Base-by-base conservation (phyloP, 2,888 invertebrate genomes). In the Sarcophaga carnaria region DNA sequence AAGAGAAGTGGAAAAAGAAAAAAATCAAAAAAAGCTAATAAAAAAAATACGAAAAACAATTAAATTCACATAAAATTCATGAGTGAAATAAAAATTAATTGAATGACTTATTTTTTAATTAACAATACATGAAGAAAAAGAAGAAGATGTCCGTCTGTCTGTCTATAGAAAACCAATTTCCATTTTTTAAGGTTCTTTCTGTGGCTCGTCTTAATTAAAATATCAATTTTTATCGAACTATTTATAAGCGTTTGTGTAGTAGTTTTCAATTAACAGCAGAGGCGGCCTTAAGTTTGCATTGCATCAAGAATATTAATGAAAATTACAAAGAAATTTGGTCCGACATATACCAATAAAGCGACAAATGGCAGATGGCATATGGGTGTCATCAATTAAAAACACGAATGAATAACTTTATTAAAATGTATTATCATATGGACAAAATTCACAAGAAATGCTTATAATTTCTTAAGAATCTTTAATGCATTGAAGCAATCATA, bases 201-300 rank as follows among this genome's bases (percentile, higher is more conserved):
- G 54, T 54, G 54, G 12, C 37, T 60, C 60, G 6, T 80, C 20
- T 86, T 86, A 80, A 86, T 83, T 83, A 83, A 86, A 83, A 80
- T 67, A 82, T 66, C 14, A 75, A 80, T 76, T 86, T 86, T 83
- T 80, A 86, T 86, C 86, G 86, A 86, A 83, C 86, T 76, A 74
- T 83, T 80, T 83, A 86, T 83, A 77, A n/a, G 10, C n/a, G 64
- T 74, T 70, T 79, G 66, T 62, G 59, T 75, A 75, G 59, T 75
- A 75, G 82, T 74, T 69, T 63, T 78, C 78, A 85, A 74, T 83
- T 79, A 75, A 79, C 83, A 54, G 4, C 2, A 80, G 75, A 78
- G 27, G 69, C 67, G 27, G 69, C 67, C 71, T 60, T 37, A 17
- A 54, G 59, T 63, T 64, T 45, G 47, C 20, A 70, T 14, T 20